These are phyloP conservation scores for Oreotrochilus melanogaster DNA, from an alignment of 2,113 vertebrate species.

Conservation along the genomic window DNA sequence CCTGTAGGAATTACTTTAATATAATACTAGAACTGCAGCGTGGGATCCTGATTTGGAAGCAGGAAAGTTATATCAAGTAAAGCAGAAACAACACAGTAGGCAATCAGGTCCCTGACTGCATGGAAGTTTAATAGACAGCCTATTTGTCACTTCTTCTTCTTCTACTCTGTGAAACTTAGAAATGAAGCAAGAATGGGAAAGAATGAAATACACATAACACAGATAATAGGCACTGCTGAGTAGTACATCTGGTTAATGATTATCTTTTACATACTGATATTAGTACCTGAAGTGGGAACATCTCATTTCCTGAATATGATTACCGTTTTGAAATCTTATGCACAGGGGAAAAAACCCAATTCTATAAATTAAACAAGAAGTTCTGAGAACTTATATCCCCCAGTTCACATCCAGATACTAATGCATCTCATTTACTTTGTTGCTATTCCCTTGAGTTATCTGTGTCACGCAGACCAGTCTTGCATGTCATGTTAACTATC, in stretches of 20 bases:
- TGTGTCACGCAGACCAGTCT: constrained; percentile 87
- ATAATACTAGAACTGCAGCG: background rate
- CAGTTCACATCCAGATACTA: constrained; percentile 89
- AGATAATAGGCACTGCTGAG: constrained; percentile 72
- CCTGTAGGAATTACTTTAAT: background rate
- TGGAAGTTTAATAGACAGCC: background rate
- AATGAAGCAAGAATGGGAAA: background rate
- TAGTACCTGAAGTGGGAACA: constrained; percentile 80
- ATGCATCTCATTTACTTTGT: constrained; percentile 93
- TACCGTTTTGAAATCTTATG: constrained; percentile 83
- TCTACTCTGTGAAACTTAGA: background rate
- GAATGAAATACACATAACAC: constrained; percentile 1
- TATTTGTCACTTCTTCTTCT: background rate
- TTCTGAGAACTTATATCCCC: constrained; percentile 91
- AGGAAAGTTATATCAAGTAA: background rate
- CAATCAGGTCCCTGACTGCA: background rate
- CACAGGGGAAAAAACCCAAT: constrained; percentile 75
- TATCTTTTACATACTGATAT: constrained; percentile 83
- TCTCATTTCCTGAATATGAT: constrained; percentile 78
- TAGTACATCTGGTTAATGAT: constrained; percentile 76
- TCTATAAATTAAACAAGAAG: constrained; percentile 91
- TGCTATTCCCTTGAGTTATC: constrained; percentile 89
- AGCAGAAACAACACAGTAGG: background rate
- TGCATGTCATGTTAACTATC: constrained; percentile 84
- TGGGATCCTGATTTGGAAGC: background rate